These are phyloP conservation scores for Drosophila percnosoma DNA, from an alignment of 2,888 invertebrate genomes.

Conservation along the genomic window DNA sequence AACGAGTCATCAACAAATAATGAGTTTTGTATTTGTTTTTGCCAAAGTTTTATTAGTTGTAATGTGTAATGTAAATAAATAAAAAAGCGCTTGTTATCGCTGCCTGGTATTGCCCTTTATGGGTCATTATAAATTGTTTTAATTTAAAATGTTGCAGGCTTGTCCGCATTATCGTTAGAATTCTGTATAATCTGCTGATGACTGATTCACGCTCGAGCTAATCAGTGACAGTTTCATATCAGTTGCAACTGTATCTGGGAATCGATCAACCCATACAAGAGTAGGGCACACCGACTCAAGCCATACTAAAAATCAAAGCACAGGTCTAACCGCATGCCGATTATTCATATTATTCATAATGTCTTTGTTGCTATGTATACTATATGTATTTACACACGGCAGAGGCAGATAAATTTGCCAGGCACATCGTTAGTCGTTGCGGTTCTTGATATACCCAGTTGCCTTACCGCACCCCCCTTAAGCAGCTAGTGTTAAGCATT, in stretches of 20 bases:
- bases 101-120: conserved; percentile 3
- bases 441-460: conserved; percentile 12
- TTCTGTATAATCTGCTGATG: not conserved
- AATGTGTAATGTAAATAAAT: not conserved
- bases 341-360: conserved; percentile 75
- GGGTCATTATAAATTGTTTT: conserved; percentile 28
- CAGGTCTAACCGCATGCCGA: conserved; percentile 53
- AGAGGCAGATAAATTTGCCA: conserved; percentile 13
- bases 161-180: conserved; percentile 15
- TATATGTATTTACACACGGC: conserved; percentile 13
- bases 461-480: conserved; percentile 17
- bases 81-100: conserved; percentile 11
- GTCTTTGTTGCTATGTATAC: conserved; percentile 31
- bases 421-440: conserved; percentile 22
- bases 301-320: conserved; percentile 66
- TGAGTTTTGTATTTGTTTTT: not conserved
- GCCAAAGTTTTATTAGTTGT: not conserved
- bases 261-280: conserved; percentile 7
- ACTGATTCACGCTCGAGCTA: conserved; percentile 31
- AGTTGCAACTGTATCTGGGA: conserved; percentile 4
- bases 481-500: conserved; percentile 68
- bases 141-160: conserved; percentile 31
- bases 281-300: conserved; percentile 41
- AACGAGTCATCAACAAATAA: not conserved
- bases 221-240: conserved; percentile 6